These are phyloP conservation scores for Parapristionchus giblindavisi DNA, from an alignment of 2,888 invertebrate genomes.

Conservation along the genomic window DNA sequence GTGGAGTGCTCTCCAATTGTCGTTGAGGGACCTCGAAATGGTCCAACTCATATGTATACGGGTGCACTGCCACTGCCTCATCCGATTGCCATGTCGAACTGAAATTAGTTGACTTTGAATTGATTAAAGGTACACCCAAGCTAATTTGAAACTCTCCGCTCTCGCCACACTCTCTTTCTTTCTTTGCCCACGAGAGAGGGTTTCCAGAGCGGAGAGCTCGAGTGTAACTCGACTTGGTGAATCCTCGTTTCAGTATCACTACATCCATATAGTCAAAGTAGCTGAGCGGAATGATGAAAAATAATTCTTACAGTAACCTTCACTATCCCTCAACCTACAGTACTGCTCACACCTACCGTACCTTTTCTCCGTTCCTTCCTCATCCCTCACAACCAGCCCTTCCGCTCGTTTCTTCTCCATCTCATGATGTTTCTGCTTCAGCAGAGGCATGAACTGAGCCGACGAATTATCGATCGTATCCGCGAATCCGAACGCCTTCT, in stretches of 20 bases:
- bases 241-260: too few relatives aligned
- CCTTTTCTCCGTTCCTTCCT: slow-evolving; percentile 26
- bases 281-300: too few relatives aligned
- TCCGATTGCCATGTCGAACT: slow-evolving; percentile 36
- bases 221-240: too few relatives aligned
- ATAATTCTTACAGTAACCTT: background rate
- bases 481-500: slow-evolving; percentile 37
- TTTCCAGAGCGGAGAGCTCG: too few relatives aligned
- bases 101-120: background rate
- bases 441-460: background rate
- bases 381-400: slow-evolving; percentile 38
- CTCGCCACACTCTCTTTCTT: background rate
- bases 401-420: slow-evolving; percentile 12
- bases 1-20: slow-evolving; percentile 44
- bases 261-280: too few relatives aligned
- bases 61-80: slow-evolving; percentile 53
- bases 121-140: background rate
- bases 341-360: too few relatives aligned
- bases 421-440: slow-evolving; percentile 37
- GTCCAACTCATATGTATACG: slow-evolving; percentile 60
- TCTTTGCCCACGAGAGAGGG: too few relatives aligned
- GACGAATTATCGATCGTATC: slow-evolving; percentile 50
- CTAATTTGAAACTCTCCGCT: background rate
- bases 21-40: slow-evolving; percentile 48
- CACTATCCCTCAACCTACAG: background rate